phyloP scores from a whole-genome alignment of 2,888 invertebrate genomes.

The Hemithea aestivaria region DNA sequence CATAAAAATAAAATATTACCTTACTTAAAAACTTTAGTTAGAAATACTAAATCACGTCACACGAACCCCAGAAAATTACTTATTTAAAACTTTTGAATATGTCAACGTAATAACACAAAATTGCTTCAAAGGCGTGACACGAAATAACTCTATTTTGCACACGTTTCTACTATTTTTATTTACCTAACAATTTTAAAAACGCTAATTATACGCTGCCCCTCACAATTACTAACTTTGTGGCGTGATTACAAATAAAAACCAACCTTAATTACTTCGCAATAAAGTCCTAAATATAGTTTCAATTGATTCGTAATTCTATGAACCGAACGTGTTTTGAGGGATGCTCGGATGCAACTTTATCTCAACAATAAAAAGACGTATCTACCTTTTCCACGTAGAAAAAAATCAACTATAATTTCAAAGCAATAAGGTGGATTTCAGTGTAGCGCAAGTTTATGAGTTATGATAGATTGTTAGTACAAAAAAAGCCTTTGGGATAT shows the following conservation, averaged over 20 bases:
- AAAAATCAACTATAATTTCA: slow-evolving; percentile 29
- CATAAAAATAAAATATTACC: too few species aligned
- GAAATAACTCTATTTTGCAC: slow-evolving; percentile 30
- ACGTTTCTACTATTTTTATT: slow-evolving; percentile 38
- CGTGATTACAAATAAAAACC: slow-evolving; percentile 29
- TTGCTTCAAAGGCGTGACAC: slow-evolving; percentile 29
- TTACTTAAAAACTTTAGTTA: too few species aligned
- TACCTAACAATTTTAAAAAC: slow-evolving; percentile 75
- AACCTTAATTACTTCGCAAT: slow-evolving; percentile 24
- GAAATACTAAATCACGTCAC: slow-evolving; percentile 3
- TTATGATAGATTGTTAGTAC: slow-evolving; percentile 20
- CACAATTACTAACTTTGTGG: slow-evolving; percentile 61
- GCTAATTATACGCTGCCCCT: slow-evolving; percentile 73
- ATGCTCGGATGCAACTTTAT: slow-evolving; percentile 70
- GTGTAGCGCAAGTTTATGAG: slow-evolving; percentile 1
- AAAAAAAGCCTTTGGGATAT: slow-evolving; percentile 59
- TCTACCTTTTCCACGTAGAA: slow-evolving; percentile 14
- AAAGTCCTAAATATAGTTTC: slow-evolving; percentile 24
- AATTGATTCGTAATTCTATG: slow-evolving; percentile 19
- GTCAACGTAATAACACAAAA: slow-evolving; percentile 29
- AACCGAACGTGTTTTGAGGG: slow-evolving; percentile 66
- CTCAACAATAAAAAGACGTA: slow-evolving; percentile 30
- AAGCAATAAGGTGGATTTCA: slow-evolving; percentile 25
- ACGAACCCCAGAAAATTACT: slow-evolving; percentile 7
- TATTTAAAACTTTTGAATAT: slow-evolving; percentile 11